Conservation (phyloP, 2,888 invertebrate genomes). For the Blastobasis lacticolella region DNA sequence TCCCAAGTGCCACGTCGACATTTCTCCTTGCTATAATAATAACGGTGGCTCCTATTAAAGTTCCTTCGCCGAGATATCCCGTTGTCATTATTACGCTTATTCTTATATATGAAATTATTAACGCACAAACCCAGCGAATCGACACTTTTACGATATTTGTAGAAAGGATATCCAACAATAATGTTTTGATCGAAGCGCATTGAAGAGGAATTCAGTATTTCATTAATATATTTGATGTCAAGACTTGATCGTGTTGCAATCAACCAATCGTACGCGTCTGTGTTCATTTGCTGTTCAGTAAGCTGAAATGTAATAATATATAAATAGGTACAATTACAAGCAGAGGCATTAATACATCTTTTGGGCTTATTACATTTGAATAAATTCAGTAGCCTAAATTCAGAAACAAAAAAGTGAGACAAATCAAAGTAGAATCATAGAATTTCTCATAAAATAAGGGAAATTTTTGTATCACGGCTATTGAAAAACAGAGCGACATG, state of each 20-base stretch:
- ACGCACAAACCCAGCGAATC: conserved; percentile 31
- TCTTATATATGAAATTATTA: conserved; percentile 40
- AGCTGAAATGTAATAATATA: conserved; percentile 30
- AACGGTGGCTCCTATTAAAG: conserved; percentile 1
- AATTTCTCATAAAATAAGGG: no score
- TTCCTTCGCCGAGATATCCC: background rate
- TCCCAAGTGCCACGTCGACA: conserved; percentile 11
- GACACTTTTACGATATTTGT: conserved; percentile 1
- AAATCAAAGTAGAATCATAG: no score
- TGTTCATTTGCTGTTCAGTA: conserved; percentile 39
- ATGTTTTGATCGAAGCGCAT: conserved; percentile 58
- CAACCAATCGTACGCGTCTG: conserved; percentile 54
- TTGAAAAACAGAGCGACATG: no score
- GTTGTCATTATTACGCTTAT: conserved; percentile 3
- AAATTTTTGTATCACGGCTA: no score
- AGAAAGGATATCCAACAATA: conserved; percentile 36
- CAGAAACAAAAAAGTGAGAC: no score
- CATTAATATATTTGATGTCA: conserved; percentile 40
- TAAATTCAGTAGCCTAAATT: no score
- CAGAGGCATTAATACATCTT: no score
- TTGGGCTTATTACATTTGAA: no score
- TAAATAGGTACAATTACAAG: background rate
- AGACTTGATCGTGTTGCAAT: conserved; percentile 35
- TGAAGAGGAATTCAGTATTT: conserved; percentile 43
- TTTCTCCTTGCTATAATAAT: conserved; percentile 5